These are phyloP conservation scores for Hypselothyrea guttata DNA, from an alignment of 2,888 invertebrate species.

Conservation along the genomic window DNA sequence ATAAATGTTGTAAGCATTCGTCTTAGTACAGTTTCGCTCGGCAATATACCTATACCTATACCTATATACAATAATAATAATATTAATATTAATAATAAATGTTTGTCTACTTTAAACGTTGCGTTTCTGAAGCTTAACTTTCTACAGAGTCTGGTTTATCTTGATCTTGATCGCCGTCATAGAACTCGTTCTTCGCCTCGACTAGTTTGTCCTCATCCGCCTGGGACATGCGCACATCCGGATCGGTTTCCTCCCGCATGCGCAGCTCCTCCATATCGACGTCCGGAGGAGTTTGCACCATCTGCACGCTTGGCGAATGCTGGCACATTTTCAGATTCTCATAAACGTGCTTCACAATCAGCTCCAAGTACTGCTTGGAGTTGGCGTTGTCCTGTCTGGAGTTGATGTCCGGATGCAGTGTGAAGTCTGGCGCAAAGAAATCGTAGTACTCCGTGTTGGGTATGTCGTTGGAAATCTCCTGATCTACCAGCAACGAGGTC, in stretches of 20 bases:
- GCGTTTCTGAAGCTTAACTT: too few species aligned
- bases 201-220: constrained; percentile 92
- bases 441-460: constrained; percentile 98
- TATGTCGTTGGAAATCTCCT: constrained; percentile 95
- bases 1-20: constrained; percentile 36
- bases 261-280: constrained; percentile 87
- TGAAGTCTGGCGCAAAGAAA: constrained; percentile 98
- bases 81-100: constrained; percentile 54
- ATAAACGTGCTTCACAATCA: constrained; percentile 93
- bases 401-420: constrained; percentile 95
- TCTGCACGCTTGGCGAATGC: constrained; percentile 97
- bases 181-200: constrained; percentile 94
- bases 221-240: constrained; percentile 90
- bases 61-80: constrained; percentile 41
- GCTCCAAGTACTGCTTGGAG: constrained; percentile 96
- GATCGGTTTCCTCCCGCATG: constrained; percentile 90
- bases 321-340: constrained; percentile 97
- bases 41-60: constrained; percentile 39
- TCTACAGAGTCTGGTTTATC: constrained; percentile 86
- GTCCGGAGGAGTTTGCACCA: constrained; percentile 96
- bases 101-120: constrained; percentile 64
- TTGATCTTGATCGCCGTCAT: constrained; percentile 94
- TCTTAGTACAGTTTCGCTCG: constrained; percentile 27
- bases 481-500: constrained; percentile 96
- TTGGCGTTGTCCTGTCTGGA: constrained; percentile 95